These are phyloP conservation scores for Brachyrhaphis roseni DNA, from an alignment of 2,797 vertebrate genomes.

Conservation along the genomic window DNA sequence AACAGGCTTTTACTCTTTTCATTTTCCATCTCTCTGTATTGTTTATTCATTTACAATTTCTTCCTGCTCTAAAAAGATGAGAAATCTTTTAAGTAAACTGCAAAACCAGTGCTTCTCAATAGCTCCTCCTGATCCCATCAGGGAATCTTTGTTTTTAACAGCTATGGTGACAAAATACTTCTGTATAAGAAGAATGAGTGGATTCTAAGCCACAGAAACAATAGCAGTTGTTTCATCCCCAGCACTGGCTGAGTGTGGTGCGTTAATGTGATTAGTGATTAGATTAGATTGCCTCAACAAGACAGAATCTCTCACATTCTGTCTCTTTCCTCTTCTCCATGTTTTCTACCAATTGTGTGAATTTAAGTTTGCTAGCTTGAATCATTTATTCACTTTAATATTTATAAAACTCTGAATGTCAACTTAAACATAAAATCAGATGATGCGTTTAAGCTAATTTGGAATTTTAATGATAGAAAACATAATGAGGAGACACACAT, in stretches of 20 bases:
- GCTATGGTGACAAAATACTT: constrained; percentile 74
- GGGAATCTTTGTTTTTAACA: constrained; percentile 74
- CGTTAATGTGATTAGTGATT: constrained; percentile 81
- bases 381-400: constrained; percentile 12
- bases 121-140: constrained; percentile 75
- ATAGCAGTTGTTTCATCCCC: constrained; percentile 74
- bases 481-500: neutral
- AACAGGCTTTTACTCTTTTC: constrained; percentile 44
- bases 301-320: constrained; percentile 28
- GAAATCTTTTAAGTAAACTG: constrained; percentile 67
- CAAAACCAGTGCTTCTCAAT: constrained; percentile 67
- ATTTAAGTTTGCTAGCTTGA: neutral
- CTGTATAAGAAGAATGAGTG: constrained; percentile 62
- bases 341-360: constrained; percentile 31
- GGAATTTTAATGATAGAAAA: neutral
- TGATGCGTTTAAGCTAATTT: neutral
- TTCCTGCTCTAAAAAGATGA: constrained; percentile 69
- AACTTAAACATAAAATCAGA: neutral
- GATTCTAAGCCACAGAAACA: constrained; percentile 72
- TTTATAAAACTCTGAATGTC: neutral
- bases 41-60: constrained; percentile 68
- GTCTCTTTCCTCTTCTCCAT: constrained; percentile 32
- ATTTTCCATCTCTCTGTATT: constrained; percentile 52
- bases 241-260: constrained; percentile 75
- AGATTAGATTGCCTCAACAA: constrained; percentile 73